These are phyloP conservation scores for Xylocampa areola DNA, from an alignment of 2,888 invertebrate species.

Conservation along the genomic window DNA sequence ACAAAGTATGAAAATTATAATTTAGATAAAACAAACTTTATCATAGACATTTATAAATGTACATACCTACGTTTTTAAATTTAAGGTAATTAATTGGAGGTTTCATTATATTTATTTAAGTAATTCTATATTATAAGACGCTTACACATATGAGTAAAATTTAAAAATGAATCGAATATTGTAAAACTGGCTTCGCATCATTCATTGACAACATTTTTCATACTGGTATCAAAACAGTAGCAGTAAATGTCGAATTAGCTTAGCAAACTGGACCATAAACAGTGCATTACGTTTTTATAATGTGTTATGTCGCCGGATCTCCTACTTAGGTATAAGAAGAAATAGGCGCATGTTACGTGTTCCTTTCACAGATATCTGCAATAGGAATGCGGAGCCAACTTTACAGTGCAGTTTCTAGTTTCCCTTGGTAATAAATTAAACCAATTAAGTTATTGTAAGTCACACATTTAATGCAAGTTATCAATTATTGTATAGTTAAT, in stretches of 20 bases:
- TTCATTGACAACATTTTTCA: too few relatives aligned
- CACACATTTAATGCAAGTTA: background rate
- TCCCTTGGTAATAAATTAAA: constrained; percentile 5
- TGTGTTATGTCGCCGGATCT: too few relatives aligned
- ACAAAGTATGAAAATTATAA: constrained; percentile 15
- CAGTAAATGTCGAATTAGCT: too few relatives aligned
- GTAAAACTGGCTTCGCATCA: constrained; percentile 10
- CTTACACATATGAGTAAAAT: background rate
- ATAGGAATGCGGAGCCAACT: background rate
- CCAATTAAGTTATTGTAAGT: background rate
- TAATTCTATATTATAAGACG: constrained; percentile 1
- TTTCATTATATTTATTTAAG: constrained; percentile 21
- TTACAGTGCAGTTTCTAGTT: background rate
- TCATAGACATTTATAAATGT: constrained; percentile 45
- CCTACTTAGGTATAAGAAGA: too few relatives aligned
- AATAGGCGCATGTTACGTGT: too few relatives aligned
- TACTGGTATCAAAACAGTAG: too few relatives aligned
- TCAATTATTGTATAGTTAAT: background rate
- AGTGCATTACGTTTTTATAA: too few relatives aligned
- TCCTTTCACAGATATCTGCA: background rate
- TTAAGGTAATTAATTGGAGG: constrained; percentile 35
- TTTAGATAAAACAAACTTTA: constrained; percentile 15
- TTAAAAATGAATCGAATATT: background rate
- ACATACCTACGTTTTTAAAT: constrained; percentile 53
- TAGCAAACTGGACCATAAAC: too few relatives aligned